Conservation (phyloP, 2,797 vertebrate genomes). For the Mareca penelope region DNA sequence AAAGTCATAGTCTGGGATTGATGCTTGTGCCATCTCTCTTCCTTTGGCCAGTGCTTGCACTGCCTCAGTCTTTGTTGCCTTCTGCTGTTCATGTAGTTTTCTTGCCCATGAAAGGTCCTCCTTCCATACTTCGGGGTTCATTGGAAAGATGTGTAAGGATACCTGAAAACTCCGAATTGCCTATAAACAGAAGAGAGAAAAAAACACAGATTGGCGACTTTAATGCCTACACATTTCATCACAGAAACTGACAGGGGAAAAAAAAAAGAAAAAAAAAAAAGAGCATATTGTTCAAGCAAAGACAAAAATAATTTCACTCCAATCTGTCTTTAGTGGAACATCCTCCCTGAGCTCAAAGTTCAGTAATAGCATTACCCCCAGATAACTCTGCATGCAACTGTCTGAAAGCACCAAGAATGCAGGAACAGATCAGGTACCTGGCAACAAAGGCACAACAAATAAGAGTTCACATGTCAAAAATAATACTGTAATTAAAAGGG, state of each 20-base stretch:
- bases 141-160: conserved; percentile 89
- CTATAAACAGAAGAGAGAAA: conserved; percentile 37
- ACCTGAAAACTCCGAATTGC: conserved; percentile 87
- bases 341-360: neutral
- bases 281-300: neutral
- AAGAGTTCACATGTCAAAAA: neutral
- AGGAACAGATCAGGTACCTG: neutral
- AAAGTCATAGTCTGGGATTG: conserved; percentile 93
- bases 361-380: rapidly evolving
- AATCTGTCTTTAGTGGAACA: neutral
- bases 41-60: conserved; percentile 71
- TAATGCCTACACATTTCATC: neutral
- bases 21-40: conserved; percentile 78
- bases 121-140: conserved; percentile 87
- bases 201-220: neutral
- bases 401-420: neutral
- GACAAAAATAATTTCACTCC: neutral
- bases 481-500: neutral
- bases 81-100: conserved; percentile 83
- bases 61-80: conserved; percentile 71
- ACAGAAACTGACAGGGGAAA: neutral
- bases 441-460: neutral
- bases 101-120: conserved; percentile 93
- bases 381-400: neutral
- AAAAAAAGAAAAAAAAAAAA: neutral